phyloP scores from a whole-genome alignment of 1,140 invertebrate species.

The Heliconius eleuchia region DNA sequence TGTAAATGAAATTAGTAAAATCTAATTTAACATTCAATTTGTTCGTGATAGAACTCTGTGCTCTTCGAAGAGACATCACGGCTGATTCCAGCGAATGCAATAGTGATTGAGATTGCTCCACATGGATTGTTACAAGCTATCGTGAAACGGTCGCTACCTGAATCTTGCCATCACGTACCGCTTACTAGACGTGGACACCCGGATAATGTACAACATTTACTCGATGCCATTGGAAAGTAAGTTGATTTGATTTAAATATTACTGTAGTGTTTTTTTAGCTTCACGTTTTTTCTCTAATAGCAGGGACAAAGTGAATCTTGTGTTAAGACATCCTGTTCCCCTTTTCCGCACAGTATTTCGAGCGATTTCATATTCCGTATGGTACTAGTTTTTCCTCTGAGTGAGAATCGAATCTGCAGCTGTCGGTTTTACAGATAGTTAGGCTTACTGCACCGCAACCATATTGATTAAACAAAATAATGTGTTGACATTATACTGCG shows the following conservation, averaged over 20 bases:
- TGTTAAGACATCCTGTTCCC: too few species aligned
- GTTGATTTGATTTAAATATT: slow-evolving; percentile 29
- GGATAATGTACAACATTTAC: slow-evolving; percentile 86
- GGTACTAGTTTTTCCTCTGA: too few species aligned
- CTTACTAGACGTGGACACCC: slow-evolving; percentile 89
- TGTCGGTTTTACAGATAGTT: neutral
- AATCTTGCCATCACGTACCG: slow-evolving; percentile 85
- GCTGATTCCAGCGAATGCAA: slow-evolving; percentile 88
- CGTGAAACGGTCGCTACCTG: slow-evolving; percentile 85
- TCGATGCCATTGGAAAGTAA: slow-evolving; percentile 87
- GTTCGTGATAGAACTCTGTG: slow-evolving; percentile 83
- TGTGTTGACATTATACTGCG: neutral
- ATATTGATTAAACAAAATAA: too few species aligned
- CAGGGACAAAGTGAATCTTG: too few species aligned
- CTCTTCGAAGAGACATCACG: slow-evolving; percentile 91
- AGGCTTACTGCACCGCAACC: too few species aligned
- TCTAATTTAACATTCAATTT: neutral
- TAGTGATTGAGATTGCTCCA: slow-evolving; percentile 90
- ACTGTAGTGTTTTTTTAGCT: too few species aligned
- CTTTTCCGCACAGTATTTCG: too few species aligned
- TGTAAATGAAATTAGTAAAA: too few species aligned
- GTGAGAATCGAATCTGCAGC: too few species aligned
- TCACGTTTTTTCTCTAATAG: too few species aligned
- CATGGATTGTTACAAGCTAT: slow-evolving; percentile 90
- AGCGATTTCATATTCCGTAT: too few species aligned